A percentile compares a stretch with the other conserved stretches of the same genome.
Conservation (phyloP, 1,140 invertebrate genomes). For the Teleogryllus occipitalis region DNA sequence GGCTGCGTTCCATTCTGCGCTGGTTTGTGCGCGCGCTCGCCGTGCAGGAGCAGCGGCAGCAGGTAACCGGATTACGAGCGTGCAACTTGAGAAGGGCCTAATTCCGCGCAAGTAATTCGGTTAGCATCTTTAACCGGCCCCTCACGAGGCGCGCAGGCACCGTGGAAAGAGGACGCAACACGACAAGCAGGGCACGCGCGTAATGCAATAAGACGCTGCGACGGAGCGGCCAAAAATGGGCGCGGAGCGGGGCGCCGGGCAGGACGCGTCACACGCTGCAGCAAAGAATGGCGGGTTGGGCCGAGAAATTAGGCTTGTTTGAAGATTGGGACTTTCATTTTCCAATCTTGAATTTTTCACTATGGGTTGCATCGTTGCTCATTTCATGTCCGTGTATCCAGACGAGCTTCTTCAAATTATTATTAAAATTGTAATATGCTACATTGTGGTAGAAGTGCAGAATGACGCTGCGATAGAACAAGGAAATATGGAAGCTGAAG, state of each 20-base stretch:
- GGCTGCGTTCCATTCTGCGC: background rate
- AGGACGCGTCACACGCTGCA: background rate
- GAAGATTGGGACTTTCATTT: background rate
- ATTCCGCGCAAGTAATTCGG: background rate
- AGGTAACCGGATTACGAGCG: constrained; percentile 3
- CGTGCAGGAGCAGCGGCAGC: background rate
- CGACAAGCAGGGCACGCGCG: background rate
- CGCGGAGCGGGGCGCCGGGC: background rate
- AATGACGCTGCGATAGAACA: too few species aligned
- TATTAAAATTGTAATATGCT: too few species aligned
- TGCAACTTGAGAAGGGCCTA: constrained; percentile 3
- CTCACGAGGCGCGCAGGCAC: background rate
- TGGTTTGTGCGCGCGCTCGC: background rate
- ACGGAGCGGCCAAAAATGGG: background rate
- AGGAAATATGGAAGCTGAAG: too few species aligned
- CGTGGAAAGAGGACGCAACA: background rate
- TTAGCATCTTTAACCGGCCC: constrained; percentile 3
- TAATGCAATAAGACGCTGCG: background rate
- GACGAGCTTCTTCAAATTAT: too few species aligned
- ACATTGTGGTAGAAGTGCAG: too few species aligned
- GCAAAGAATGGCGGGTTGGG: background rate
- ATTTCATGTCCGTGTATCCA: too few species aligned
- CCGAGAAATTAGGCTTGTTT: background rate
- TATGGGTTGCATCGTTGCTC: too few species aligned
- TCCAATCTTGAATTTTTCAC: background rate